phyloP scores from a whole-genome alignment of 2,113 vertebrate genomes.

The Eulacestoma nigropectus region DNA sequence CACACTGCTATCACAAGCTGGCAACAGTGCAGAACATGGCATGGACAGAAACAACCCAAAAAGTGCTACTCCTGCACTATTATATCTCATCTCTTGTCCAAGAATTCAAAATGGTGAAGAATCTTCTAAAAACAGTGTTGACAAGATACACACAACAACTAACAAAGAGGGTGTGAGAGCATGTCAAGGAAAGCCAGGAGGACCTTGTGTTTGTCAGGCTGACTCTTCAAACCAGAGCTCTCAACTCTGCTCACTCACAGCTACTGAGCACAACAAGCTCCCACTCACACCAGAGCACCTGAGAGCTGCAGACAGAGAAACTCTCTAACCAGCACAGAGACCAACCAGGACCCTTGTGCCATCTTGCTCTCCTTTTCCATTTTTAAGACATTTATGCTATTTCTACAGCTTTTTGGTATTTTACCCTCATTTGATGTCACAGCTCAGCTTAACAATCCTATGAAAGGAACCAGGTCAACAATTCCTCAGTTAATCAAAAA shows the following conservation, averaged over 20 bases:
- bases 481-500: neutral
- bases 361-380: neutral
- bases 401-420: neutral
- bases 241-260: constrained; percentile 56
- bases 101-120: neutral
- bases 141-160: neutral
- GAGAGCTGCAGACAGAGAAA: constrained; percentile 20
- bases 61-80: neutral
- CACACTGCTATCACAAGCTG: accelerated
- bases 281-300: neutral
- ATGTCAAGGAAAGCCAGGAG: neutral
- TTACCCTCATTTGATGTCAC: constrained; percentile 3
- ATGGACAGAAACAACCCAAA: neutral
- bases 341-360: neutral
- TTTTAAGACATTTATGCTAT: neutral
- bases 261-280: constrained; percentile 66
- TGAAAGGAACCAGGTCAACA: constrained; percentile 6
- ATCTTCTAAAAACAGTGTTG: neutral
- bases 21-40: neutral
- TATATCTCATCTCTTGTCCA: neutral
- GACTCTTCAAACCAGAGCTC: constrained; percentile 62
- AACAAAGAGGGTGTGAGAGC: neutral
- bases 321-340: constrained; percentile 59
- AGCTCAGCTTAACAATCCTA: neutral
- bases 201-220: neutral